Percentiles rank a stretch among this genome's conserved stretches.
Evolutionary conservation across 2,113 vertebrate species (phyloP).

Genomic region (Indri indri): DNA sequence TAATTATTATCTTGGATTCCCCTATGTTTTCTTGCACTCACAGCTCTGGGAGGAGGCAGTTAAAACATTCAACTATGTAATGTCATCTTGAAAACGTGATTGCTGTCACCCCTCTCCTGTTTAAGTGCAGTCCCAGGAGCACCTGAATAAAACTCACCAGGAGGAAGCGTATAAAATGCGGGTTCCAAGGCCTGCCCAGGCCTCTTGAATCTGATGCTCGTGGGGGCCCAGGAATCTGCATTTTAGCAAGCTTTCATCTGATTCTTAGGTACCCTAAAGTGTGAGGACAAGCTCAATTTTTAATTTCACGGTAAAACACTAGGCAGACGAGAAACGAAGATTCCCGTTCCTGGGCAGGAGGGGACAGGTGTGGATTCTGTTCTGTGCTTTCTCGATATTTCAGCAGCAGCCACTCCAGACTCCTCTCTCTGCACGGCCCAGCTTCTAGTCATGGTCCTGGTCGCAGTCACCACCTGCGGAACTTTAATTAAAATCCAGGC

Average conservation of each 20-base stretch:
- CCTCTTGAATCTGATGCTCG: accelerated
- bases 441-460: neutral
- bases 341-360: neutral
- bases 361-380: accelerated
- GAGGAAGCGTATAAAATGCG: neutral
- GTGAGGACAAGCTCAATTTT: neutral
- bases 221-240: neutral
- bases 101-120: neutral
- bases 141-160: neutral
- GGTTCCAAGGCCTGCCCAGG: neutral
- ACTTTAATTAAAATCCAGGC: constrained; percentile 49
- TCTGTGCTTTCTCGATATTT: accelerated
- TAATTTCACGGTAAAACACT: accelerated
- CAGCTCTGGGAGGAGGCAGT: no score
- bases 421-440: neutral
- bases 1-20: neutral
- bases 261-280: accelerated
- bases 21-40: neutral
- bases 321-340: neutral
- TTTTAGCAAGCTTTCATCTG: neutral
- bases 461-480: neutral
- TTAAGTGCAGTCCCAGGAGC: accelerated
- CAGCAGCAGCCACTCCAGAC: neutral
- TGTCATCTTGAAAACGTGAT: neutral
- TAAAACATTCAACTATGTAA: neutral